A percentile compares a stretch with the other conserved stretches of the same genome.
Conservation (phyloP, 1,140 invertebrate species). For the Drosophila truncata region DNA sequence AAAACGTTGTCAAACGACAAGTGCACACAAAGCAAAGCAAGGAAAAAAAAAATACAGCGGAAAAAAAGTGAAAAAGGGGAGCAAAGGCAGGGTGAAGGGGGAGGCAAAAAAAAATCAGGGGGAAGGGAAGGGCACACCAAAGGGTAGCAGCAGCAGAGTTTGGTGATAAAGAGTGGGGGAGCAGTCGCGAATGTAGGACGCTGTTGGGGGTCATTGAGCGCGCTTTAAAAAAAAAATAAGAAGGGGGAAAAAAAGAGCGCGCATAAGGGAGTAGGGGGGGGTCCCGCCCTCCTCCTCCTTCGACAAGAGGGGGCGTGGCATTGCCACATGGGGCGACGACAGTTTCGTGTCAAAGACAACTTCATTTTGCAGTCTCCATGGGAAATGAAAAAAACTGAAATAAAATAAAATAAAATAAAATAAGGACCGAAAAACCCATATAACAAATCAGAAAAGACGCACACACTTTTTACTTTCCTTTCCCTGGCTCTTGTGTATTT, state of each 20-base stretch:
- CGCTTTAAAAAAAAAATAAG: conserved; percentile 15
- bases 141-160: neutral
- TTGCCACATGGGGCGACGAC: conserved; percentile 40
- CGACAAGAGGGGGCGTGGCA: conserved; percentile 29
- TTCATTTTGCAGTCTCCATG: conserved; percentile 55
- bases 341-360: conserved; percentile 67
- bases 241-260: neutral
- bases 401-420: neutral
- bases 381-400: neutral
- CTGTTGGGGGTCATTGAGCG: conserved; percentile 61
- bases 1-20: conserved; percentile 67
- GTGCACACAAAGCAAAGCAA: conserved; percentile 47
- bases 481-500: neutral
- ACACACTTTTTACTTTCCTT: neutral
- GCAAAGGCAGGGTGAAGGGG: conserved; percentile 9
- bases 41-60: neutral
- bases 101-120: neutral
- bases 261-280: neutral
- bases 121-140: neutral
- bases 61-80: conserved; percentile 8
- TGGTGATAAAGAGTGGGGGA: conserved; percentile 9
- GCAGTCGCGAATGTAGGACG: conserved; percentile 67
- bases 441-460: neutral
- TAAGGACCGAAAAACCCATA: conserved; percentile 2
- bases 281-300: neutral